Conservation (phyloP, 2,888 invertebrate genomes). For the Teinopalpus imperialis region DNA sequence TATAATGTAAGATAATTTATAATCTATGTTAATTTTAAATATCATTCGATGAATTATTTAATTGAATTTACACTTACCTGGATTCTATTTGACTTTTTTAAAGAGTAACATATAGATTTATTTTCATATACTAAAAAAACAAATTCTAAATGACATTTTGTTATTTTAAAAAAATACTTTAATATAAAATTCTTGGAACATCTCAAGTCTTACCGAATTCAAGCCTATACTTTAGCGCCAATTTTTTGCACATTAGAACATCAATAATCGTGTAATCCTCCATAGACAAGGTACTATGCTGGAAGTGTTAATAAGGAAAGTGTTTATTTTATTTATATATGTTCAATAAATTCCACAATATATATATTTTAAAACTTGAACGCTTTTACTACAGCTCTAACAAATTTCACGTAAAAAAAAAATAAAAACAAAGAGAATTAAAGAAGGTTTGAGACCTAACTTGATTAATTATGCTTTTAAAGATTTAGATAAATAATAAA, state of each 20-base stretch:
- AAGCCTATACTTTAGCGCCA: constrained; percentile 4
- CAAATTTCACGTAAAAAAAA: no score
- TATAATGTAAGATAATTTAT: no score
- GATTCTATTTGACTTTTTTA: constrained; percentile 1
- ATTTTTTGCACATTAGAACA: neutral
- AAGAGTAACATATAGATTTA: constrained; percentile 14
- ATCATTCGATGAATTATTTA: no score
- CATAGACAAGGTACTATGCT: constrained; percentile 8
- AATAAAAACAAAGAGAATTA: no score
- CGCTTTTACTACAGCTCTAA: no score
- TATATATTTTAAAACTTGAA: no score
- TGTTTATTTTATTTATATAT: no score
- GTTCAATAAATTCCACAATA: no score
- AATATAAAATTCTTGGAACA: neutral
- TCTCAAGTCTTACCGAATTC: constrained; percentile 3
- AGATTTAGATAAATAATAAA: neutral
- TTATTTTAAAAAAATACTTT: neutral
- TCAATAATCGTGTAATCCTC: constrained; percentile 18
- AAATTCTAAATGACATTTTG: no score
- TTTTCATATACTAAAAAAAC: constrained; percentile 10
- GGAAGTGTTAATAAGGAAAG: constrained; percentile 1
- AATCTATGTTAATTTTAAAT: no score
- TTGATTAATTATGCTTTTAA: no score
- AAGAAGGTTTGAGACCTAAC: no score
- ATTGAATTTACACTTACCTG: constrained; percentile 4